Conservation (phyloP, 1,140 invertebrate genomes). For the Hylaeus anthracinus region DNA sequence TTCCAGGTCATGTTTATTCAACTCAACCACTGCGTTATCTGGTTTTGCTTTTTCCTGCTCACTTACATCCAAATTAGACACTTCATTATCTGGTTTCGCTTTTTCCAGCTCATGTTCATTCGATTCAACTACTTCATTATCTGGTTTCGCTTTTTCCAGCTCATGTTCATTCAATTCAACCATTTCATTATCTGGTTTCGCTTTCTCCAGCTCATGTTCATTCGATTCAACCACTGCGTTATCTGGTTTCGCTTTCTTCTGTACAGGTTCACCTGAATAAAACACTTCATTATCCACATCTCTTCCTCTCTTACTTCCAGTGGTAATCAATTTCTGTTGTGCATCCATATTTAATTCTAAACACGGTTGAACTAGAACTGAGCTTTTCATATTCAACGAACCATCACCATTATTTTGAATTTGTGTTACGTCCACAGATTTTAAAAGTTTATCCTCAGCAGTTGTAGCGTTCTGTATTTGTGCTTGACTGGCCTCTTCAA, state of each 20-base stretch:
- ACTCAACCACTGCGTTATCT: too few relatives aligned
- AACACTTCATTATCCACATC: not conserved
- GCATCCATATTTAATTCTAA: not conserved
- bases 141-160: too few relatives aligned
- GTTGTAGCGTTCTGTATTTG: not conserved
- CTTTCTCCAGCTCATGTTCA: too few relatives aligned
- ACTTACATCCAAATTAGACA: too few relatives aligned
- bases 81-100: too few relatives aligned
- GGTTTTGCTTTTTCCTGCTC: too few relatives aligned
- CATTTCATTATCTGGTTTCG: too few relatives aligned
- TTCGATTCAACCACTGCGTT: too few relatives aligned
- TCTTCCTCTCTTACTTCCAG: constrained; percentile 21
- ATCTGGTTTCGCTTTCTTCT: constrained; percentile 7
- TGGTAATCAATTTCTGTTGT: not conserved
- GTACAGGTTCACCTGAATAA: not conserved
- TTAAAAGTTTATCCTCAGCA: not conserved
- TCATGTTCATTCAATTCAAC: too few relatives aligned
- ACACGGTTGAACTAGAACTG: not conserved
- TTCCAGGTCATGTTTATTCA: too few relatives aligned
- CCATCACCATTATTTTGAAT: not conserved
- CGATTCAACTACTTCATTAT: too few relatives aligned
- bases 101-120: too few relatives aligned
- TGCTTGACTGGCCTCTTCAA: not conserved
- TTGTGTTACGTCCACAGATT: not conserved
- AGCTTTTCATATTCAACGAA: not conserved